Conservation (phyloP, 2,113 vertebrate genomes). For the Lipotes vexillifer region DNA sequence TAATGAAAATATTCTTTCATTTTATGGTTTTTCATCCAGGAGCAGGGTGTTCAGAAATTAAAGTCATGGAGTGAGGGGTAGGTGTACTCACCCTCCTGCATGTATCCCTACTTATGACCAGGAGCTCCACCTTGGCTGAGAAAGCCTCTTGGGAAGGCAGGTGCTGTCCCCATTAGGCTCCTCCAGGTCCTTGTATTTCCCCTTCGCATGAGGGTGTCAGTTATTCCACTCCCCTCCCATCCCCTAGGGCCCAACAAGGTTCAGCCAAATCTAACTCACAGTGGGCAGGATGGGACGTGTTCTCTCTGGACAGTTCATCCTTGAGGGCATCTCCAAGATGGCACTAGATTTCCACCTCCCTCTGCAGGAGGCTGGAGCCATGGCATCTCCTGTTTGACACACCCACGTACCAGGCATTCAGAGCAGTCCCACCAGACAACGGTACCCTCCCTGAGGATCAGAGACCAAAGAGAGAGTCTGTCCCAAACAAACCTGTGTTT, state of each 20-base stretch:
- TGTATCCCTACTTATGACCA: not conserved
- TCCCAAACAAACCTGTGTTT: not conserved
- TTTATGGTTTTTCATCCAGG: conserved; percentile 27
- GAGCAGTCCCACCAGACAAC: too few relatives aligned
- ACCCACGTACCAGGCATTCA: accelerated
- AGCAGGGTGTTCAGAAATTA: not conserved
- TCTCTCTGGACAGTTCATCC: not conserved
- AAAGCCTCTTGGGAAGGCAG: not conserved
- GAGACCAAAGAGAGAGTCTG: not conserved
- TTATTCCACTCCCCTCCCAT: accelerated
- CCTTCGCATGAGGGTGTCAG: not conserved
- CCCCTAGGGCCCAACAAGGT: not conserved
- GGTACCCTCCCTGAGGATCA: not conserved
- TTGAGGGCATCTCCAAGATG: not conserved
- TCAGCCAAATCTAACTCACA: not conserved
- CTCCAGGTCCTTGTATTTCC: not conserved
- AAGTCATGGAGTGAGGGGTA: not conserved
- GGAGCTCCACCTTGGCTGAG: too few relatives aligned
- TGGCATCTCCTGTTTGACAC: accelerated
- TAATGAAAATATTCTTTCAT: conserved; percentile 46
- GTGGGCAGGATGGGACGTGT: too few relatives aligned
- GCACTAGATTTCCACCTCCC: not conserved
- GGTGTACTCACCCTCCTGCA: not conserved
- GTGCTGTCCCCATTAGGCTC: not conserved
- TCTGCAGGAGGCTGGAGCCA: not conserved